Percentiles rank a stretch among this genome's conserved stretches.
phyloP scores from a whole-genome alignment of 2,113 vertebrate genomes.

The Periophthalmus modestus region DNA sequence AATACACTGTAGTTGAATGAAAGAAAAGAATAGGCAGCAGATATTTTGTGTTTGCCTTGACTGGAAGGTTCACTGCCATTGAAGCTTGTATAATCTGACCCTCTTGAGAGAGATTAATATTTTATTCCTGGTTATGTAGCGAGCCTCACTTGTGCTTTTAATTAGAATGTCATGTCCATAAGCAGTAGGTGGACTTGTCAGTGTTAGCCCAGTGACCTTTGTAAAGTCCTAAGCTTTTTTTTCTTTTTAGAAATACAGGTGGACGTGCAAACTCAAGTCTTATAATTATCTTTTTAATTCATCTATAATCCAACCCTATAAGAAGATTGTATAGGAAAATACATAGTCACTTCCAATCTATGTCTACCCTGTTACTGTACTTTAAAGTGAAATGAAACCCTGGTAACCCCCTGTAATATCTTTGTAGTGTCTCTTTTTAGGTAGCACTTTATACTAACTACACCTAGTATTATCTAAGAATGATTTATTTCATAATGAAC shows the following conservation, averaged over 20 bases:
- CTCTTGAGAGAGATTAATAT: conserved; percentile 68
- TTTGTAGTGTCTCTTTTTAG: too few relatives aligned
- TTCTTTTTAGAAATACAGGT: conserved; percentile 36
- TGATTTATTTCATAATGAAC: too few relatives aligned
- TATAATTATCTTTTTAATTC: not conserved
- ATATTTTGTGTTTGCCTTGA: conserved; percentile 52
- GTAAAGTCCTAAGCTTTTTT: conserved; percentile 43
- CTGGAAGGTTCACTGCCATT: conserved; percentile 57
- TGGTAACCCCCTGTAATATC: too few relatives aligned
- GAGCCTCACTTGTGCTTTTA: conserved; percentile 61
- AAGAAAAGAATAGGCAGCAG: conserved; percentile 19
- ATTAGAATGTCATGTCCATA: conserved; percentile 67
- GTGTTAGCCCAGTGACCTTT: conserved; percentile 61
- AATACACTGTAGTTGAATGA: conserved; percentile 11
- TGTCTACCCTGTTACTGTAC: too few relatives aligned
- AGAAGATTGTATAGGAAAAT: too few relatives aligned
- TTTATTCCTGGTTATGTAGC: conserved; percentile 61
- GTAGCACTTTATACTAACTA: too few relatives aligned
- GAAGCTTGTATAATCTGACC: conserved; percentile 55
- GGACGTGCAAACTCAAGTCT: conserved; percentile 29
- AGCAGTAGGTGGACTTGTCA: conserved; percentile 51
- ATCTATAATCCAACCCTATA: too few relatives aligned
- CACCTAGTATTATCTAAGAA: too few relatives aligned
- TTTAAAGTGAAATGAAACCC: too few relatives aligned
- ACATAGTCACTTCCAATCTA: too few relatives aligned